phyloP scores from a whole-genome alignment of 2,797 vertebrate genomes.

The Prunella strophiata region DNA sequence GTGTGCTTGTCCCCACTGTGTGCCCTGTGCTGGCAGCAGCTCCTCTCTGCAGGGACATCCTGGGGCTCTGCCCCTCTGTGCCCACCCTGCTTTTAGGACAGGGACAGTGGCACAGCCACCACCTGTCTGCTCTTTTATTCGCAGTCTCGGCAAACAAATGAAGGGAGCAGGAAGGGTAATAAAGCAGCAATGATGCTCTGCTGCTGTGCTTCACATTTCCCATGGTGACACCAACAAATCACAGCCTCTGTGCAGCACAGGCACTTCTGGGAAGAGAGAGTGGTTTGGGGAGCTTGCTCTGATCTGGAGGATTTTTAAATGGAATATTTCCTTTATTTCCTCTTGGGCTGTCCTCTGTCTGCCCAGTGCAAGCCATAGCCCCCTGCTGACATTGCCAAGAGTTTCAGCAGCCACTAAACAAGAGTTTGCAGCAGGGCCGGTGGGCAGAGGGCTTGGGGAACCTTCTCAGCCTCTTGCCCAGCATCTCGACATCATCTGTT shows the following conservation, averaged over 20 bases:
- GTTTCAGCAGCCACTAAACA: not conserved
- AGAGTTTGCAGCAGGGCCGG: not conserved
- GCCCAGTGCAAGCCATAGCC: not conserved
- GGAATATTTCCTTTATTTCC: not conserved
- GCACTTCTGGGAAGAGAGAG: not conserved
- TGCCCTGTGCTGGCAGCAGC: not conserved
- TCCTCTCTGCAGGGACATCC: rapidly evolving
- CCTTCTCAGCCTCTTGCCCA: not conserved
- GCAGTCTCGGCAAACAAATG: not conserved
- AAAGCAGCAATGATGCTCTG: not conserved
- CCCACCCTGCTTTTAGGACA: not conserved
- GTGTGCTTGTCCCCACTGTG: rapidly evolving
- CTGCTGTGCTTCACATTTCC: conserved; percentile 18
- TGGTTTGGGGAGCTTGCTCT: not conserved
- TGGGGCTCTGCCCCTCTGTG: not conserved
- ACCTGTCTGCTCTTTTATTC: not conserved
- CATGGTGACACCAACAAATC: not conserved
- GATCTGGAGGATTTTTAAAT: not conserved
- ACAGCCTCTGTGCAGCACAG: not conserved
- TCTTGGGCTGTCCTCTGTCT: not conserved
- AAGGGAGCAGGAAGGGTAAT: not conserved
- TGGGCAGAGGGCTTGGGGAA: not conserved
- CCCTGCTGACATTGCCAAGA: not conserved
- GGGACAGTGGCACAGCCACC: not conserved
- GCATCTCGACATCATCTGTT: not conserved